Conservation (phyloP, 2,888 invertebrate genomes). For the Apamea monoglypha region DNA sequence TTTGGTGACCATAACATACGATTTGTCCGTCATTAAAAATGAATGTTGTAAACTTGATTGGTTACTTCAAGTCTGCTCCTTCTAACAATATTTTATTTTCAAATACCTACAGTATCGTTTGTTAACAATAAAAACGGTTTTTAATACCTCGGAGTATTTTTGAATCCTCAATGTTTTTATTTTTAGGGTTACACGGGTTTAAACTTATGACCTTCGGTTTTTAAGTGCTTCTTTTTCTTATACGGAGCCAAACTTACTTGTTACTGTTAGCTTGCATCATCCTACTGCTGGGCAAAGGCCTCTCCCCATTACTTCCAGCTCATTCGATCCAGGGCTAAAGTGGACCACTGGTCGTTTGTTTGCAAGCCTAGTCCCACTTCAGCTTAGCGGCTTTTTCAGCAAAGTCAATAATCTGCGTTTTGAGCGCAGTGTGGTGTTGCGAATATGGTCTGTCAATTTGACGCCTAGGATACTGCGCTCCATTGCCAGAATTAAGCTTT, state of each 20-base stretch:
- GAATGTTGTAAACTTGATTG: conserved; percentile 1
- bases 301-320: too few species aligned
- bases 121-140: background rate
- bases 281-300: too few species aligned
- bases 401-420: too few species aligned
- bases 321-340: too few species aligned
- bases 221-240: background rate
- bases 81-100: background rate
- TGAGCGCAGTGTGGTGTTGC: background rate
- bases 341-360: too few species aligned
- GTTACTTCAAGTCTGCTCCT: background rate
- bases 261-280: too few species aligned
- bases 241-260: background rate
- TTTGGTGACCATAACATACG: too few species aligned
- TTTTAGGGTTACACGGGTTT: background rate
- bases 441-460: too few species aligned
- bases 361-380: too few species aligned
- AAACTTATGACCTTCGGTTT: background rate
- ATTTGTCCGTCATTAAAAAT: conserved; percentile 1
- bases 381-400: too few species aligned
- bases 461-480: too few species aligned
- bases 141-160: background rate
- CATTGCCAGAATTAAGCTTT: background rate
- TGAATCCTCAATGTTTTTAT: background rate
- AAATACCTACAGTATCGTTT: background rate